Conservation (phyloP, 1,140 invertebrate genomes). For the Chrysopa pallens region DNA sequence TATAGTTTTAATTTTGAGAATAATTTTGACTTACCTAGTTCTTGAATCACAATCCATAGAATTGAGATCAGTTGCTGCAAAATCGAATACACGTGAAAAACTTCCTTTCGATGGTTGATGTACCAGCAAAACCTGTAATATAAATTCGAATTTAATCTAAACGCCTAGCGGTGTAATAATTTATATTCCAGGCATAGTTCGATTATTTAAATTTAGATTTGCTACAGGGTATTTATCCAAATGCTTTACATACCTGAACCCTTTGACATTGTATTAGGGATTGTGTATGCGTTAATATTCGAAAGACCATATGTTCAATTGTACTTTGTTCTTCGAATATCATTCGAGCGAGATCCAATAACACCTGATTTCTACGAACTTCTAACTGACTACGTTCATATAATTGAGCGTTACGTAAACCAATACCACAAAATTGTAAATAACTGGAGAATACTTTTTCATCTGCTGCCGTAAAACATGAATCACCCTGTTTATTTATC, state of each 20-base stretch:
- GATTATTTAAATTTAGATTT: no score
- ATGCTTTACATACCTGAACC: conserved; percentile 66
- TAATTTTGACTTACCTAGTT: conserved; percentile 36
- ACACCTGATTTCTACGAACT: conserved; percentile 87
- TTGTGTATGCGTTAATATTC: conserved; percentile 88
- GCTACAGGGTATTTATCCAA: no score
- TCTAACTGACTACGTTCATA: conserved; percentile 88
- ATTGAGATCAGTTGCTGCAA: conserved; percentile 62
- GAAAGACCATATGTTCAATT: conserved; percentile 84
- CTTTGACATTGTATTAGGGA: conserved; percentile 85
- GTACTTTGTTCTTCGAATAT: conserved; percentile 95
- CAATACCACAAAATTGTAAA: conserved; percentile 91
- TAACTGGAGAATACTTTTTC: conserved; percentile 85
- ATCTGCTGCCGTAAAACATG: conserved; percentile 63
- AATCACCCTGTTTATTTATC: conserved; percentile 80
- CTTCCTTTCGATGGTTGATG: conserved; percentile 75
- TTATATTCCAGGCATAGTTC: no score
- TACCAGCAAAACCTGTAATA: conserved; percentile 57
- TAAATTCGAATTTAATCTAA: no score
- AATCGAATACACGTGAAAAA: conserved; percentile 82
- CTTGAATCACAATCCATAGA: conserved; percentile 56
- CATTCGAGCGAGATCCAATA: conserved; percentile 84
- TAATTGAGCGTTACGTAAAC: conserved; percentile 80
- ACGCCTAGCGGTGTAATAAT: no score
- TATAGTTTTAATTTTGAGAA: conserved; percentile 1